phyloP scores from a whole-genome alignment of 2,113 vertebrate genomes.

The Thamnaconus septentrionalis region DNA sequence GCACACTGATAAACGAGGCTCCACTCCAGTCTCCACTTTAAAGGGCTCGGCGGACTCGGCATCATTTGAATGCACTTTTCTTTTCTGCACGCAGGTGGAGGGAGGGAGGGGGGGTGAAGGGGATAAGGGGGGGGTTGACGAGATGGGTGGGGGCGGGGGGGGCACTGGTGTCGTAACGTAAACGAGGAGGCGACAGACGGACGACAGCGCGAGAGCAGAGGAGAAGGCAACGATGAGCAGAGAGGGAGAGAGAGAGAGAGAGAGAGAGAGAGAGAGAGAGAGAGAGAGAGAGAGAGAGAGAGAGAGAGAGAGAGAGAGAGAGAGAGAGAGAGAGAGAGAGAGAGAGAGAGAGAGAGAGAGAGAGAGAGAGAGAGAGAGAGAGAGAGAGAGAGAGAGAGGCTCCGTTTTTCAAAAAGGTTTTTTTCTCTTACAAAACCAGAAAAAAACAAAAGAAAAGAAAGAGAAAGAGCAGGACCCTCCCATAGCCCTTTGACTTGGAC shows the following conservation, averaged over 20 bases:
- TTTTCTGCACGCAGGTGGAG: constrained; percentile 40
- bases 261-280: constrained; percentile 41
- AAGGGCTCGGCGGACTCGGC: constrained; percentile 68
- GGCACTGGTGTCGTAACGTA: constrained; percentile 18
- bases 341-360: constrained; percentile 49
- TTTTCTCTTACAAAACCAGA: constrained; percentile 46
- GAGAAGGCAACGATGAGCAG: constrained; percentile 75
- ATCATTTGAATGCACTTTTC: constrained; percentile 53
- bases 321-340: constrained; percentile 1
- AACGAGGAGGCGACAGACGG: constrained; percentile 33
- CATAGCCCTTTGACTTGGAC: constrained; percentile 74
- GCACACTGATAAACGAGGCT: constrained; percentile 42
- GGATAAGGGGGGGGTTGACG: not conserved
- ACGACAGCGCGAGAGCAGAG: constrained; percentile 60
- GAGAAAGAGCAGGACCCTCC: constrained; percentile 49
- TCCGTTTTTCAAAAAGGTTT: constrained; percentile 54
- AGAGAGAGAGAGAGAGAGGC: constrained; percentile 58
- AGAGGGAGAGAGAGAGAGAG: not conserved
- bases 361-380: too few relatives aligned
- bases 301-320: constrained; percentile 47
- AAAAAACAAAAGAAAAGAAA: too few relatives aligned
- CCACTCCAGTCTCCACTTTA: constrained; percentile 63
- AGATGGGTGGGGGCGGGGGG: not conserved
- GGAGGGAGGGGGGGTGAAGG: constrained; percentile 7
- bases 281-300: too few relatives aligned